phyloP scores from a whole-genome alignment of 2,113 vertebrate species.

The Nannospalax galili region DNA sequence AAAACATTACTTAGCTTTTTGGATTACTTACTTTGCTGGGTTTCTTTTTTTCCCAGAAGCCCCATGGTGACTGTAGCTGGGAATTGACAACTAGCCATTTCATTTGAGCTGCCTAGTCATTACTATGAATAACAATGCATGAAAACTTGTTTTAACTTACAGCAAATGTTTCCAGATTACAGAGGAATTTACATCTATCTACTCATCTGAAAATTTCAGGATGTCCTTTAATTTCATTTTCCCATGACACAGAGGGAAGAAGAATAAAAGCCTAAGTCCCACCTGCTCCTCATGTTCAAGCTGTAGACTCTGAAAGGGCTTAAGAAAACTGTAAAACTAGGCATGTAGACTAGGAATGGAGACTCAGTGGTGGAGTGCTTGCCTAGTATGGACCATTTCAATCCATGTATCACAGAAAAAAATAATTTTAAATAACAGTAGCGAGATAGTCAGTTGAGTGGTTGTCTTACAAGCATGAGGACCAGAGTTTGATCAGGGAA shows the following conservation, averaged over 20 bases:
- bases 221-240: not conserved
- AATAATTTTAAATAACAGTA: not conserved
- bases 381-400: not conserved
- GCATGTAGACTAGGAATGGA: too few relatives aligned
- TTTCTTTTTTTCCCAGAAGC: conserved; percentile 71
- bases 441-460: not conserved
- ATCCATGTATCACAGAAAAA: not conserved
- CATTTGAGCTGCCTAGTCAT: conserved; percentile 61
- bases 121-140: conserved; percentile 56
- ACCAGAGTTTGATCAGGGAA: not conserved
- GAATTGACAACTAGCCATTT: conserved; percentile 64
- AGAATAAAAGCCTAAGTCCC: not conserved
- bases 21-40: conserved; percentile 72
- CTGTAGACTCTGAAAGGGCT: not conserved
- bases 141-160: conserved; percentile 41
- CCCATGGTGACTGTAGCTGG: conserved; percentile 16
- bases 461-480: not conserved
- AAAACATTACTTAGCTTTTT: conserved; percentile 71
- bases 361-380: too few relatives aligned
- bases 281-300: not conserved
- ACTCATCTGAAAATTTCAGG: not conserved
- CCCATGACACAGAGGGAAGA: not conserved
- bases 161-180: conserved; percentile 26
- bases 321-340: not conserved
- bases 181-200: not conserved